Evolutionary conservation across 2,888 invertebrate species (phyloP).

Genomic region (Cephonodes hylas): DNA sequence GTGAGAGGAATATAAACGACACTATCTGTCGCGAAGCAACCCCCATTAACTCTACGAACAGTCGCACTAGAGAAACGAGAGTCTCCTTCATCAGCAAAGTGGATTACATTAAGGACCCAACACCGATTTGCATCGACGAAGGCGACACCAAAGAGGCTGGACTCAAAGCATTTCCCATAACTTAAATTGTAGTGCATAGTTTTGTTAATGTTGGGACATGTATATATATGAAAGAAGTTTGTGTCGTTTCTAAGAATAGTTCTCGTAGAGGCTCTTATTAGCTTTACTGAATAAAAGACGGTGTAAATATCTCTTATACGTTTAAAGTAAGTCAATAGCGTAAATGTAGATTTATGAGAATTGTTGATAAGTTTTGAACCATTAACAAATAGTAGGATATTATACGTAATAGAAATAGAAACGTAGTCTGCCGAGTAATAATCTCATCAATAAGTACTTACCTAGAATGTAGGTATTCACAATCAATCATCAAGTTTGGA

Average conservation of each 20-base stretch:
- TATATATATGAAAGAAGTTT: not conserved
- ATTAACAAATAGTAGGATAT: too few species aligned
- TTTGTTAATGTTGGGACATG: not conserved
- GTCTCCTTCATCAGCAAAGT: constrained; percentile 58
- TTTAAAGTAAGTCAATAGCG: too few species aligned
- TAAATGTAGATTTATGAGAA: too few species aligned
- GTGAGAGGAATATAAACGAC: constrained; percentile 72
- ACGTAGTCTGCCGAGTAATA: too few species aligned
- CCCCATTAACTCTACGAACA: constrained; percentile 48
- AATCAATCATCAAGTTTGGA: too few species aligned
- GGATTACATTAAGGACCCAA: constrained; percentile 60
- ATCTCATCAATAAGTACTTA: too few species aligned
- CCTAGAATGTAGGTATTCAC: too few species aligned
- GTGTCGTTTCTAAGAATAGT: not conserved
- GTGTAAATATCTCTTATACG: too few species aligned
- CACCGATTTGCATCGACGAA: constrained; percentile 49
- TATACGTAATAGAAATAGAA: too few species aligned
- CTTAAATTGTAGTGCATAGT: constrained; percentile 22
- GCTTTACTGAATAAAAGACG: too few species aligned
- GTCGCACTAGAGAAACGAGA: constrained; percentile 49
- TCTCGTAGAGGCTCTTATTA: too few species aligned
- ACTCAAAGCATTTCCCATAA: constrained; percentile 37
- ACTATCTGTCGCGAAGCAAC: constrained; percentile 78
- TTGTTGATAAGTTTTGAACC: too few species aligned
- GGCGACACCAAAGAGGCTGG: constrained; percentile 34